Conservation (phyloP, 2,888 invertebrate genomes). For the Aleiodes leptofemur region DNA sequence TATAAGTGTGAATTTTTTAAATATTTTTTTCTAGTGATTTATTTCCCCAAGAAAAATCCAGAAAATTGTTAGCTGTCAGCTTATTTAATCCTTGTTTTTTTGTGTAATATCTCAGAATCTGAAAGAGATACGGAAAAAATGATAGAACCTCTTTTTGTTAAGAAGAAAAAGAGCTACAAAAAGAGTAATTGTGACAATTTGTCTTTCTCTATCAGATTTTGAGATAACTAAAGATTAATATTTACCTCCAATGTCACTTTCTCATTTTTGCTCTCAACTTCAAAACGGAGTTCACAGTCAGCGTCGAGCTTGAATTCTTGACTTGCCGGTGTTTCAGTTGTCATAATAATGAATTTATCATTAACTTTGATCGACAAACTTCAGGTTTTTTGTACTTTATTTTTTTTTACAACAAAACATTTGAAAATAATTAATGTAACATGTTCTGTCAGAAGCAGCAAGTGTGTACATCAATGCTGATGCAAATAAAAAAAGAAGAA, state of each 20-base stretch:
- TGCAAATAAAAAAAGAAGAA: too few species aligned
- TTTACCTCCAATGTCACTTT: slow-evolving; percentile 87
- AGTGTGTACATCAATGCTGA: too few species aligned
- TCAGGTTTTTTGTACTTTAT: too few species aligned
- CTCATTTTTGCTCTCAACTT: slow-evolving; percentile 91
- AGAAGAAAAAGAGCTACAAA: not conserved
- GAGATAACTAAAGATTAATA: not conserved
- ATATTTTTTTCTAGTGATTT: too few species aligned
- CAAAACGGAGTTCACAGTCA: slow-evolving; percentile 95
- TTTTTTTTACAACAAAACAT: too few species aligned
- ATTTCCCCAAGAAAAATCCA: too few species aligned
- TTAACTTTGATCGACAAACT: too few species aligned
- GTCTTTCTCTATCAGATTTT: not conserved
- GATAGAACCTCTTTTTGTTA: not conserved
- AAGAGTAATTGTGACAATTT: not conserved
- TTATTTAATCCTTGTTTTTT: not conserved
- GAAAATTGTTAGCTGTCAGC: too few species aligned
- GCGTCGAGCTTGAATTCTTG: slow-evolving; percentile 90
- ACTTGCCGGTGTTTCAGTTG: slow-evolving; percentile 68
- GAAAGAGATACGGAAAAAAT: not conserved
- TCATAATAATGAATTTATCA: slow-evolving; percentile 57
- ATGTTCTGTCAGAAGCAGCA: too few species aligned
- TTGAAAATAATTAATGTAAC: too few species aligned
- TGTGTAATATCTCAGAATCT: not conserved
- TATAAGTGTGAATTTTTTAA: too few species aligned